A percentile compares a stretch with the other conserved stretches of the same genome.
Evolutionary conservation across 2,113 vertebrate genomes (phyloP).

Genomic region (Oceanites oceanicus): DNA sequence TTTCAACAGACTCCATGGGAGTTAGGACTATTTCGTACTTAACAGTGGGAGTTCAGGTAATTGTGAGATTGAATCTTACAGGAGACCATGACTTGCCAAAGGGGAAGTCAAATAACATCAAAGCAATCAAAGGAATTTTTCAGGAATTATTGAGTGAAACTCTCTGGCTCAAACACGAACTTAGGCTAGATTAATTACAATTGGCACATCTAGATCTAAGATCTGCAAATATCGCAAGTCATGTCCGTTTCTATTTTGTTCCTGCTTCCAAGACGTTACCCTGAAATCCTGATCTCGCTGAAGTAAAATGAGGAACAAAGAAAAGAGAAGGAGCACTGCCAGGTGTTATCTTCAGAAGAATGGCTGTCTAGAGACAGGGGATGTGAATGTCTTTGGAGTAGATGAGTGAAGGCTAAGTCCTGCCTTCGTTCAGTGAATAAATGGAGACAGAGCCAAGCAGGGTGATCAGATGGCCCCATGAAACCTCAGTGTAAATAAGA

Average conservation of each 20-base stretch:
- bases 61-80: conserved; percentile 31
- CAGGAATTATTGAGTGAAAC: conserved; percentile 23
- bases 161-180: background rate
- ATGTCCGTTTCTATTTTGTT: background rate
- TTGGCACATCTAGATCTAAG: background rate
- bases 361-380: background rate
- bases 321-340: background rate
- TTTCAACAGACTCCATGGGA: conserved; percentile 44
- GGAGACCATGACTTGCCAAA: conserved; percentile 19
- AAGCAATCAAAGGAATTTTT: conserved; percentile 52
- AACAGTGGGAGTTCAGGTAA: conserved; percentile 49
- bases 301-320: background rate
- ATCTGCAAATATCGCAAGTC: background rate
- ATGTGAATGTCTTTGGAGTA: background rate
- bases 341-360: background rate
- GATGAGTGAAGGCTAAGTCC: background rate
- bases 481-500: background rate
- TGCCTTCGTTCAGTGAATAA: background rate
- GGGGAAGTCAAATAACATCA: conserved; percentile 50
- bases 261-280: background rate
- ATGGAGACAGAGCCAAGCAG: background rate
- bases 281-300: background rate
- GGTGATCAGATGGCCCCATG: background rate
- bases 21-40: background rate
- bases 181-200: conserved; percentile 9